Evolutionary conservation across 1,140 invertebrate species (phyloP).

Genomic region (Laupala kohalensis): DNA sequence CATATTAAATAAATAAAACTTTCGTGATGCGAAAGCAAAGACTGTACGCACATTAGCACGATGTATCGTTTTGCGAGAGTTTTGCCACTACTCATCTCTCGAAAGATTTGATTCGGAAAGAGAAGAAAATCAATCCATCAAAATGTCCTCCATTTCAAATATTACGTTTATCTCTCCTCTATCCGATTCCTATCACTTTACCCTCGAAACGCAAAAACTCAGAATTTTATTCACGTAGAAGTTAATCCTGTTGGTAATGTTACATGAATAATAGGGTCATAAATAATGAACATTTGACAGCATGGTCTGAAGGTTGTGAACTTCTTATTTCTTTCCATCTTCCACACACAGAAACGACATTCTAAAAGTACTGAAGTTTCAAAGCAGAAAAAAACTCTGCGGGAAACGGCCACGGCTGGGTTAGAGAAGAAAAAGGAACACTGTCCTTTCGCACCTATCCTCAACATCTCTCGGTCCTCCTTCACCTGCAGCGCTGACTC

Average conservation of each 20-base stretch:
- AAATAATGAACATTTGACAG: background rate
- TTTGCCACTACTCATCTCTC: no score
- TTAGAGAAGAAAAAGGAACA: no score
- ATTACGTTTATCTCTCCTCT: no score
- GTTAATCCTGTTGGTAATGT: background rate
- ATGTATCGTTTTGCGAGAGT: no score
- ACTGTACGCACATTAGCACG: no score
- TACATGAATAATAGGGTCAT: background rate
- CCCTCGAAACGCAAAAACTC: background rate
- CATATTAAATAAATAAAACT: no score
- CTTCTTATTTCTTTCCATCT: background rate
- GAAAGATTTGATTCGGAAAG: no score
- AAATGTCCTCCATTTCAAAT: no score
- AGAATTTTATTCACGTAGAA: background rate
- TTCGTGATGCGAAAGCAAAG: no score
- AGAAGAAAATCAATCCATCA: no score
- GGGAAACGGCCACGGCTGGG: background rate
- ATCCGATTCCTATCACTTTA: background rate
- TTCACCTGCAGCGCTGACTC: no score
- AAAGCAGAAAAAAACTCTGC: background rate
- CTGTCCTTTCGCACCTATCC: no score
- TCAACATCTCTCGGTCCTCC: background rate
- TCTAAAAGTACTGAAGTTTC: background rate
- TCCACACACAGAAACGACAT: background rate
- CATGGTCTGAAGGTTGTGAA: background rate